Conservation (phyloP, 2,113 vertebrate genomes). For the Potamarius usumacintae region DNA sequence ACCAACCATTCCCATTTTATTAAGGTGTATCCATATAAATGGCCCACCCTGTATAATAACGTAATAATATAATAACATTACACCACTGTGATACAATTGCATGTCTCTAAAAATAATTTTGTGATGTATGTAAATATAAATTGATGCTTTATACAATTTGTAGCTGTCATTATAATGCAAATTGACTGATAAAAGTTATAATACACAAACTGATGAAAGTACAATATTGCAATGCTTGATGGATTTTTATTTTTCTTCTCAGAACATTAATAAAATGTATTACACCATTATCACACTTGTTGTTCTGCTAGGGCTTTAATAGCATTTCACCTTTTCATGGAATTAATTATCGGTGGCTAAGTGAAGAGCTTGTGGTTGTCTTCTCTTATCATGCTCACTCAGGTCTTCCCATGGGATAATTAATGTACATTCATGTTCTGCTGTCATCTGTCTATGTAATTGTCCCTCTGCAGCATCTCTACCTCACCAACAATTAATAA, state of each 20-base stretch:
- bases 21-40: too few relatives aligned
- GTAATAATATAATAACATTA: neutral
- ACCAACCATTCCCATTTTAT: too few relatives aligned
- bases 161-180: neutral
- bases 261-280: neutral
- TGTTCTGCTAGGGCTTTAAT: constrained; percentile 22
- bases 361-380: constrained; percentile 24
- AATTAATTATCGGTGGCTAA: constrained; percentile 35
- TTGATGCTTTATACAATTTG: neutral
- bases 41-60: too few relatives aligned
- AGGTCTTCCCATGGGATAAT: constrained; percentile 35
- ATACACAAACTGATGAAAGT: neutral
- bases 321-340: constrained; percentile 35
- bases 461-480: constrained; percentile 17
- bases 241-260: neutral
- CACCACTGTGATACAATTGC: neutral
- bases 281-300: neutral
- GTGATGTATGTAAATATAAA: neutral
- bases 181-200: neutral
- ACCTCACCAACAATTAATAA: constrained; percentile 30
- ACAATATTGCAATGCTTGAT: constrained; percentile 16
- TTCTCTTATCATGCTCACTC: constrained; percentile 46
- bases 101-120: neutral
- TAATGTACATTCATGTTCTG: constrained; percentile 33
- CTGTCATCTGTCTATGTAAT: constrained; percentile 37